Evolutionary conservation across 2,113 vertebrate genomes (phyloP).

Genomic region (Halichoerus grypus): DNA sequence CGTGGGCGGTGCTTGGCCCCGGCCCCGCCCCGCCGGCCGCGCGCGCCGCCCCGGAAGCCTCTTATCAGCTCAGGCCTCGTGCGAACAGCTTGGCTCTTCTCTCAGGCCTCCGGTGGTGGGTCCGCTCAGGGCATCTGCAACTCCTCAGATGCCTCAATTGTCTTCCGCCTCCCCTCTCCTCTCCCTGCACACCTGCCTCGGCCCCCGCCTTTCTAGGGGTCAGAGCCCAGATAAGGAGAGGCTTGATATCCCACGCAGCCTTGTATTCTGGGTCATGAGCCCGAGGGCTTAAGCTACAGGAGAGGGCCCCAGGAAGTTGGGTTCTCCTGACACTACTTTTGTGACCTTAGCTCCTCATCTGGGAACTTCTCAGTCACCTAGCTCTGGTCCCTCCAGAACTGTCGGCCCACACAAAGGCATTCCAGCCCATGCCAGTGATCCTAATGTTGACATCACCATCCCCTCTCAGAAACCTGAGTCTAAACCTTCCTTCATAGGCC

Average conservation of each 20-base stretch:
- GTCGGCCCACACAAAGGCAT: background rate
- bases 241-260: background rate
- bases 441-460: background rate
- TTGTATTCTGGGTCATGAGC: background rate
- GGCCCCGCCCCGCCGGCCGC: background rate
- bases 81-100: rapidly evolving
- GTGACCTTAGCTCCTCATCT: background rate
- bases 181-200: background rate
- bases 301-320: background rate
- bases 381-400: background rate
- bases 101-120: rapidly evolving
- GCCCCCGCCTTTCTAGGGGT: no score
- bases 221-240: background rate
- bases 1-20: background rate
- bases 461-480: background rate
- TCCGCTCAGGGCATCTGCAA: rapidly evolving
- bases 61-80: rapidly evolving
- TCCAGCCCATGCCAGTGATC: background rate
- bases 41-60: conserved; percentile 21
- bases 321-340: background rate
- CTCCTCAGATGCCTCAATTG: rapidly evolving
- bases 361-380: background rate
- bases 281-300: background rate
- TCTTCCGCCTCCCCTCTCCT: rapidly evolving
- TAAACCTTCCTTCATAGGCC: background rate